Evolutionary conservation across 2,888 invertebrate species (phyloP).

Genomic region (Pterobdella sp.): DNA sequence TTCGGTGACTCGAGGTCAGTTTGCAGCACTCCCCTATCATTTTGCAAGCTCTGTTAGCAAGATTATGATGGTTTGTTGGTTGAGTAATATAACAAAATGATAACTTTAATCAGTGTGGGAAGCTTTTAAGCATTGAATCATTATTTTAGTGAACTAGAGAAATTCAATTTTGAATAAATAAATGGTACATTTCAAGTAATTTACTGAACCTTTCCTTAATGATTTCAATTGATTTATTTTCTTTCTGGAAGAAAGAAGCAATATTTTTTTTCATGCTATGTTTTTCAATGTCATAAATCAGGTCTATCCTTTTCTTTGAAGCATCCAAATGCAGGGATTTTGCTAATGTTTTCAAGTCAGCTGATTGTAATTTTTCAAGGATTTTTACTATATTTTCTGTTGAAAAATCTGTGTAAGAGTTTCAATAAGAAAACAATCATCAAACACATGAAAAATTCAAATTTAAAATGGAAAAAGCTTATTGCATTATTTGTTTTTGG

Average conservation of each 20-base stretch:
- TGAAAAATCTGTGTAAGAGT: background rate
- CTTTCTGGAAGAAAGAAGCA: slow-evolving; percentile 41
- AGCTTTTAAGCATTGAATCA: background rate
- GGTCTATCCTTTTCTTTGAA: slow-evolving; percentile 40
- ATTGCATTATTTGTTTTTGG: too few relatives aligned
- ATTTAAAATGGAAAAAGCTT: background rate
- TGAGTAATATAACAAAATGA: background rate
- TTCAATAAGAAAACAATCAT: slow-evolving; percentile 10
- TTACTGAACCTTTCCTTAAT: background rate
- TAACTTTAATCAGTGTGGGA: background rate
- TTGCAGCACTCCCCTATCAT: slow-evolving; percentile 49
- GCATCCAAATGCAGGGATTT: slow-evolving; percentile 44
- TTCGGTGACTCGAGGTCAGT: slow-evolving; percentile 44
- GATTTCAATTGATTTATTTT: background rate
- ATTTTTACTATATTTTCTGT: slow-evolving; percentile 42
- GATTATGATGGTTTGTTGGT: background rate
- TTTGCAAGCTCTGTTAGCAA: slow-evolving; percentile 41
- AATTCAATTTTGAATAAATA: background rate
- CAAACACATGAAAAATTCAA: background rate
- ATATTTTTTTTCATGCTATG: slow-evolving; percentile 46
- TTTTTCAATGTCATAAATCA: slow-evolving; percentile 46
- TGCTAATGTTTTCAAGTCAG: slow-evolving; percentile 49
- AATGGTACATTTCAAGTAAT: background rate
- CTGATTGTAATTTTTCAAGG: slow-evolving; percentile 46
- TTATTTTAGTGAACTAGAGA: background rate